Percentiles rank a stretch among this genome's conserved stretches.
Conservation (phyloP, 2,113 vertebrate species). For the Eretmochelys imbricata region DNA sequence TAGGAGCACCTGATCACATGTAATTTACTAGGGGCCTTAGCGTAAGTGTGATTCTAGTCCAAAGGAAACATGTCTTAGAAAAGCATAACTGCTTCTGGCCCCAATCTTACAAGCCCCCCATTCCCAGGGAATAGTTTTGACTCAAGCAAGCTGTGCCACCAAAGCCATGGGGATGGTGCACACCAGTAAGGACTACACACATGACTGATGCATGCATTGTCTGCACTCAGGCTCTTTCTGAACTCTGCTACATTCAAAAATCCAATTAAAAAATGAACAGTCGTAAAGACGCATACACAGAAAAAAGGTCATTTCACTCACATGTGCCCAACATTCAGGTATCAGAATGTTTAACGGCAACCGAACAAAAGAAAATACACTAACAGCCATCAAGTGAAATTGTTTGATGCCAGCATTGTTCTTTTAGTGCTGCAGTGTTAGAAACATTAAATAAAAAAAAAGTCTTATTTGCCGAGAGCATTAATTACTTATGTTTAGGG, state of each 20-base stretch:
- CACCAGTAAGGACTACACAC: accelerated
- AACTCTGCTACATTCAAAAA: neutral
- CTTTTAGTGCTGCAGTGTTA: constrained; percentile 76
- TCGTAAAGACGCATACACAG: neutral
- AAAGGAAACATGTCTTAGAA: neutral
- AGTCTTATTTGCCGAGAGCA: neutral
- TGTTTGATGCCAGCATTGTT: neutral
- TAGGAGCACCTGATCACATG: neutral
- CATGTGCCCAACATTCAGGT: neutral
- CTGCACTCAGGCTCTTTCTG: neutral
- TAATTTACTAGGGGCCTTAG: neutral
- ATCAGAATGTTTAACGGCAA: neutral
- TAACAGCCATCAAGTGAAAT: neutral
- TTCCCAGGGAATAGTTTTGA: neutral
- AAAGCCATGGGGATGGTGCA: neutral
- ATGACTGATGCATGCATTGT: neutral
- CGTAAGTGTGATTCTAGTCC: constrained; percentile 28
- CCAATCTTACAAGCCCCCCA: neutral
- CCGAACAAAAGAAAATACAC: neutral
- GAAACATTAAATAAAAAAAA: constrained; percentile 25
- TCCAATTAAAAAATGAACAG: neutral
- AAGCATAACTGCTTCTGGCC: neutral
- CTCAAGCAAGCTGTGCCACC: neutral
- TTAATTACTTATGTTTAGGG: neutral
- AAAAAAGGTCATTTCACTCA: neutral